Percentiles rank a stretch among this genome's conserved stretches.
Conservation (phyloP, 2,797 vertebrate species). For the Coluber constrictor region DNA sequence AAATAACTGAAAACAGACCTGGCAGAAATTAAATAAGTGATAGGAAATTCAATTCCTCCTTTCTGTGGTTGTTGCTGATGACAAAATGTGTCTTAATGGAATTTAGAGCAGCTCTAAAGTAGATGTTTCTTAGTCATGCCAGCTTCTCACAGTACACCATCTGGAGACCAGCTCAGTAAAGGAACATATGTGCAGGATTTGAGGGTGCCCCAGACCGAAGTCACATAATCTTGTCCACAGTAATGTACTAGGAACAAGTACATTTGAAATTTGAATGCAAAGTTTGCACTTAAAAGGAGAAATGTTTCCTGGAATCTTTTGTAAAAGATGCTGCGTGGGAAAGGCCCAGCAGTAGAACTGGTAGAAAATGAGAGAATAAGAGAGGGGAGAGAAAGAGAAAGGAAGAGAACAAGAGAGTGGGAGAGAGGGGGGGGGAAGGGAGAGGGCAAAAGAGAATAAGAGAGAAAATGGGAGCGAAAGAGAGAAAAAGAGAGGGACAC, state of each 20-base stretch:
- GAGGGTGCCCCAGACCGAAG: not conserved
- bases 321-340: not conserved
- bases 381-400: not conserved
- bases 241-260: not conserved
- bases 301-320: not conserved
- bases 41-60: not conserved
- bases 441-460: too few species aligned
- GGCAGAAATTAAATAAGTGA: not conserved
- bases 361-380: not conserved
- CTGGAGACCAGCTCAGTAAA: not conserved
- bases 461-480: too few species aligned
- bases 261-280: not conserved
- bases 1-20: not conserved
- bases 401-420: too few species aligned
- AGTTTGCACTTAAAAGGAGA: not conserved
- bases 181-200: not conserved
- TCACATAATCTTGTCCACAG: fast-evolving
- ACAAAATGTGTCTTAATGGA: not conserved
- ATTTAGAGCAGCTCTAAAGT: not conserved
- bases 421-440: too few species aligned
- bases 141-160: not conserved
- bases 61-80: not conserved
- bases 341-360: not conserved
- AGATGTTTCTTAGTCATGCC: not conserved
- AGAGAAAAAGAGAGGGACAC: too few species aligned